Evolutionary conservation across 2,888 invertebrate species (phyloP), one percentile per base, ranked within the genome.

Genomic region (Baronia brevicornis): DNA sequence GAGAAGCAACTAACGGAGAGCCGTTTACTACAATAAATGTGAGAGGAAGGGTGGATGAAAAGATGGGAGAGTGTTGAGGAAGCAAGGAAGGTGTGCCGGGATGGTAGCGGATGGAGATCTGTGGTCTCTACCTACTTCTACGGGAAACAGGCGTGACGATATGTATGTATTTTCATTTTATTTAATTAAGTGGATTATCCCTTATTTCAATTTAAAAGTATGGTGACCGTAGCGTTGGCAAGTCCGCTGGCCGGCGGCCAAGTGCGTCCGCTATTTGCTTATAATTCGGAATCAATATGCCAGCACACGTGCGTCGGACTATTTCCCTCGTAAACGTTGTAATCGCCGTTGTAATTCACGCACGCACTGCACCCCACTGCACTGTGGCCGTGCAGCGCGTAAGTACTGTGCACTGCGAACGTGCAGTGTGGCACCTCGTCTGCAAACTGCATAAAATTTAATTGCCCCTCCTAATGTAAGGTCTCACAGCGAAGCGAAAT

Each of bases 221-320:
- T 73, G 69, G 75, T 47, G 54, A 54, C 67, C 66, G 41, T 45
- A 43, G 37, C 35, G 37, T 56, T 65, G 70, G 66, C 73, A 60
- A 62, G 65, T 48, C 46, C 48, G 46, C 65, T 79, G 80, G 80
- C 75, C 34, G n/a, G 19, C 25, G 43, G 74, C 80, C 80, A 80
- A 60, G 51, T 48, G 39, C 57, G 57, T 45, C 39, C 48, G 69
- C 64, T 77, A 73, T 79, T 78, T 77, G 80, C 75, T 79, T 78
- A 75, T 80, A 78, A 80, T 79, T 75, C 55, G 60, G 75, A 79
- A 80, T 78, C 80, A 79, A 79, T 80, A 80, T 75, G 78, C 72
- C 51, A 54, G 60, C 67, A 67, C 78, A 79, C 78, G 77, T 73
- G 52, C 52, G 46, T 41, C 46, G 48, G 47, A 47, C 48, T 54